Evolutionary conservation across 35 echinoderm and acorn worm genomes (phyloP).

Genomic region (Apostichopus parvimensis): DNA sequence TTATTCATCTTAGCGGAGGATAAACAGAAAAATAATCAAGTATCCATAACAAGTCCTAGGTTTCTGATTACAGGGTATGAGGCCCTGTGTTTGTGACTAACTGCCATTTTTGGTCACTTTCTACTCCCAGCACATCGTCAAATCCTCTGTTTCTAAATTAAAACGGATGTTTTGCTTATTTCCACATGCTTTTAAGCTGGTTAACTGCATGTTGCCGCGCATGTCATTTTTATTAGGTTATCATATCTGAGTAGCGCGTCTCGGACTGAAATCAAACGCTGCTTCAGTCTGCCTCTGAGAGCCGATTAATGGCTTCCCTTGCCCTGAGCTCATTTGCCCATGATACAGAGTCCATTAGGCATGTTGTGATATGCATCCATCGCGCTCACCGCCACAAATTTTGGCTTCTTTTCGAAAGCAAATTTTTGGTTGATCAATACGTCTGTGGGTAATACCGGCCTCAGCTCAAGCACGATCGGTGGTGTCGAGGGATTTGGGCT

Average conservation of each 20-base stretch:
- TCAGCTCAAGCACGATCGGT: conserved; percentile 43
- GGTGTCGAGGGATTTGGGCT: conserved; percentile 53
- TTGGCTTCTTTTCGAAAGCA: background rate
- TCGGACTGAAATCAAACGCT: conserved; percentile 56
- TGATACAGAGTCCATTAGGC: conserved; percentile 65
- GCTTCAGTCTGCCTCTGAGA: conserved; percentile 59
- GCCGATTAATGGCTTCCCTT: conserved; percentile 53
- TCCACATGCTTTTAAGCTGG: conserved; percentile 68
- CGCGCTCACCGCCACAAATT: conserved; percentile 7
- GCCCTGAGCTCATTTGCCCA: conserved; percentile 63
- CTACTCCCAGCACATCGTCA: conserved; percentile 43
- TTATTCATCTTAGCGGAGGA: conserved; percentile 42
- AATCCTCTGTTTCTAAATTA: conserved; percentile 62
- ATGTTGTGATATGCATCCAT: conserved; percentile 56
- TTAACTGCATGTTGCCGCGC: conserved; percentile 57
- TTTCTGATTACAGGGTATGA: conserved; percentile 49
- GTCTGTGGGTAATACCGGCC: conserved; percentile 51
- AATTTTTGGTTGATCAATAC: conserved; percentile 52
- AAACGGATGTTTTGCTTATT: conserved; percentile 65
- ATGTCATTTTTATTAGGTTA: conserved; percentile 70
- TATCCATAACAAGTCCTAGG: conserved; percentile 44
- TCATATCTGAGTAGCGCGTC: conserved; percentile 58
- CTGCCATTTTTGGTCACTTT: conserved; percentile 62
- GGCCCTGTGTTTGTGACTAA: conserved; percentile 54
- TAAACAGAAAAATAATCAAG: conserved; percentile 61